phyloP scores from a whole-genome alignment of 2,888 invertebrate genomes.

The Beris chalybata region DNA sequence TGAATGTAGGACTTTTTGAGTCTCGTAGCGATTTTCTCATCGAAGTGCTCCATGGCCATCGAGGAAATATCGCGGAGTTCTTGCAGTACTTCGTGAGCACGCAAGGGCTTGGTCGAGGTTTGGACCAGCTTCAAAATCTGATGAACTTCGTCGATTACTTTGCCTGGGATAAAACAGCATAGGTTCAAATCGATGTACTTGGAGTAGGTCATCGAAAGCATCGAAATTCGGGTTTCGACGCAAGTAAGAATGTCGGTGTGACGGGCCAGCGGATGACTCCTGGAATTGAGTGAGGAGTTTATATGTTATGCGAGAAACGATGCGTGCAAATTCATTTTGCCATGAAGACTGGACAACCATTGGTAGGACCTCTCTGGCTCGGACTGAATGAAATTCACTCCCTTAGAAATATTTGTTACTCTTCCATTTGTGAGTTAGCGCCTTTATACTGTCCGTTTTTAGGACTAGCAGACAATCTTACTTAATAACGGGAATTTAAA shows the following conservation, averaged over 20 bases:
- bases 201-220: conserved; percentile 90
- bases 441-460: too few relatives aligned
- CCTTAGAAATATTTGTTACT: too few relatives aligned
- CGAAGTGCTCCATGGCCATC: conserved; percentile 90
- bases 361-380: too few relatives aligned
- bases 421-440: too few relatives aligned
- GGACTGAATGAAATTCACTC: too few relatives aligned
- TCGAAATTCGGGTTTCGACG: conserved; percentile 87
- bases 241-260: conserved; percentile 89
- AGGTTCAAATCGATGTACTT: conserved; percentile 82
- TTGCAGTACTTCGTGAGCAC: conserved; percentile 82
- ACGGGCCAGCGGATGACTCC: conserved; percentile 80
- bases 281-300: conserved; percentile 45
- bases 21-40: conserved; percentile 72
- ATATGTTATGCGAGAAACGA: too few relatives aligned
- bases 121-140: conserved; percentile 73
- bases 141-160: conserved; percentile 86
- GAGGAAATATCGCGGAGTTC: conserved; percentile 90
- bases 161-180: conserved; percentile 93
- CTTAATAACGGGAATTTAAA: too few relatives aligned
- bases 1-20: conserved; percentile 44
- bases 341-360: too few relatives aligned
- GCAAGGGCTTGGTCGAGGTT: conserved; percentile 65
- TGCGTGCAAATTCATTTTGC: too few relatives aligned
- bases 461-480: too few relatives aligned